Evolutionary conservation across 2,888 invertebrate genomes (phyloP).

Genomic region (Odontocerum albicorne): DNA sequence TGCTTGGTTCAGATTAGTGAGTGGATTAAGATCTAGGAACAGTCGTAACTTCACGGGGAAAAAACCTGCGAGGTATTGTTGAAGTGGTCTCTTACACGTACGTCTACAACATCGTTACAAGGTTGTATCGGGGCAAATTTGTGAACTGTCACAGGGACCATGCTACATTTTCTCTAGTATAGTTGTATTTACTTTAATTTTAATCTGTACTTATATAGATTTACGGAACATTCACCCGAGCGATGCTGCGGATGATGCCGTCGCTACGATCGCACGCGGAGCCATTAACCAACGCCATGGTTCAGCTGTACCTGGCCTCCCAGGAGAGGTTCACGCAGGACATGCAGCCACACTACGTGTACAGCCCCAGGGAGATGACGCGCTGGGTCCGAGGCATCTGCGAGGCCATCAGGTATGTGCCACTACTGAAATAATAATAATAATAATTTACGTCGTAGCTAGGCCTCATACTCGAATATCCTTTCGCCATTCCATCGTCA

Average conservation of each 20-base stretch:
- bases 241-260: conserved; percentile 95
- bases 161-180: too few relatives aligned
- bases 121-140: too few relatives aligned
- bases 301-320: conserved; percentile 94
- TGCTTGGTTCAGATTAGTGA: too few relatives aligned
- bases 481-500: too few relatives aligned
- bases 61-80: too few relatives aligned
- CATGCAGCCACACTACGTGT: conserved; percentile 99
- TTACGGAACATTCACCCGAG: conserved; percentile 97
- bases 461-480: not conserved
- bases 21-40: too few relatives aligned
- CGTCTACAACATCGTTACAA: too few relatives aligned
- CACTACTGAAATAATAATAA: not conserved
- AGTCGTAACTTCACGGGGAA: too few relatives aligned
- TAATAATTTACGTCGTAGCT: not conserved
- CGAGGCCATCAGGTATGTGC: conserved; percentile 80
- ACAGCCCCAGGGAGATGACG: conserved; percentile 98
- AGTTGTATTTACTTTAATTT: too few relatives aligned
- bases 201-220: conserved; percentile 61
- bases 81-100: too few relatives aligned
- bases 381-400: conserved; percentile 99
- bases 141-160: too few relatives aligned
- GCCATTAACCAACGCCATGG: conserved; percentile 98
- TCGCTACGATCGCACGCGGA: conserved; percentile 91
- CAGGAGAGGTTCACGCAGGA: conserved; percentile 99